Conservation (phyloP, 1,140 invertebrate species). For the Heliconius hewitsoni region DNA sequence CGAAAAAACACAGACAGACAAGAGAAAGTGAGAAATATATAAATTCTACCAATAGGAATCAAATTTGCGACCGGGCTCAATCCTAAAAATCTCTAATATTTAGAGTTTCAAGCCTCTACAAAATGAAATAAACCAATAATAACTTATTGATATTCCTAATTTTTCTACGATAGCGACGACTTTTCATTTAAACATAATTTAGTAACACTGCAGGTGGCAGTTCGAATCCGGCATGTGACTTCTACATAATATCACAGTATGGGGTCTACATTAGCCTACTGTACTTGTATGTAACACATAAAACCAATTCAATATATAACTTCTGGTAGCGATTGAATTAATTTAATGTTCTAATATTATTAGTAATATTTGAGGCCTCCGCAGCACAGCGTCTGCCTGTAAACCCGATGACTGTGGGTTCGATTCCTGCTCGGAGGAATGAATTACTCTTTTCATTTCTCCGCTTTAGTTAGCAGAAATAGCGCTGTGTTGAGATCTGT, state of each 20-base stretch:
- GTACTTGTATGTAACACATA: not conserved
- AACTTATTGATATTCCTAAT: not conserved
- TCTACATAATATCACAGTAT: constrained; percentile 1
- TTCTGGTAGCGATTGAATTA: constrained; percentile 1
- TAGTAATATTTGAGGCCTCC: no score
- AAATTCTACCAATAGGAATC: no score
- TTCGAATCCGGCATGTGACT: not conserved
- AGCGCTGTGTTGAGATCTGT: no score
- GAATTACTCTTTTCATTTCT: no score
- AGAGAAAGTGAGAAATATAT: no score
- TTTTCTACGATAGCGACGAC: not conserved
- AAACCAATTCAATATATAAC: not conserved
- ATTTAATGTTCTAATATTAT: not conserved
- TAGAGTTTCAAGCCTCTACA: not conserved
- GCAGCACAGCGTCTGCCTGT: no score
- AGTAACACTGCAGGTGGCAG: constrained; percentile 1
- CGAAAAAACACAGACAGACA: no score
- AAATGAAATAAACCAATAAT: not conserved
- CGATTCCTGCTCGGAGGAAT: no score
- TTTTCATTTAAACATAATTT: not conserved
- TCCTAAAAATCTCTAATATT: no score
- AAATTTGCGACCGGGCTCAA: no score
- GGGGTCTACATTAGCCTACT: constrained; percentile 1
- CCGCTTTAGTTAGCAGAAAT: no score
- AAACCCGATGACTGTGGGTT: no score